Evolutionary conservation across 30 jellyfish, hydroid and myxozoan species (phyloP).

Genomic region (Chironex yamaguchii): DNA sequence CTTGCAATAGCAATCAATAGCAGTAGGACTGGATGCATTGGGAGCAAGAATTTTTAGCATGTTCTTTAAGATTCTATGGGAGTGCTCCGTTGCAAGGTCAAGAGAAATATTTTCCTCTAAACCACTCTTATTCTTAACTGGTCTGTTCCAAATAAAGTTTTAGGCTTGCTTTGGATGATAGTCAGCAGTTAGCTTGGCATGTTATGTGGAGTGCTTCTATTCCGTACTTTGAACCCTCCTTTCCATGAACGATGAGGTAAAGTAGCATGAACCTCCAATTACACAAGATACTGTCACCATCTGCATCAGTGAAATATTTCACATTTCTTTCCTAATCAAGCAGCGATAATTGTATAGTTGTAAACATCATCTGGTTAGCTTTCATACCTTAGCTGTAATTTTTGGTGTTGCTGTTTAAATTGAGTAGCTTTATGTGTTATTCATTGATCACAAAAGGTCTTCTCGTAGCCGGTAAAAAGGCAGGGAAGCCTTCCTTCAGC

Average conservation of each 20-base stretch:
- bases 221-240: conserved; percentile 44
- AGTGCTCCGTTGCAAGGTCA: conserved; percentile 59
- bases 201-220: conserved; percentile 46
- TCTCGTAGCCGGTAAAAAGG: too few relatives aligned
- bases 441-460: too few relatives aligned
- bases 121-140: conserved; percentile 33
- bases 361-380: neutral
- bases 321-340: conserved; percentile 56
- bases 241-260: conserved; percentile 46
- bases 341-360: conserved; percentile 49
- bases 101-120: conserved; percentile 65
- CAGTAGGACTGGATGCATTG: conserved; percentile 46
- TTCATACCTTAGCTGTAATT: too few relatives aligned
- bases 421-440: too few relatives aligned
- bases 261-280: conserved; percentile 55
- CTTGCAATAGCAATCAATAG: conserved; percentile 46
- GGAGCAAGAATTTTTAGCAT: conserved; percentile 43
- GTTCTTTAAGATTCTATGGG: conserved; percentile 29
- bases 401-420: too few relatives aligned
- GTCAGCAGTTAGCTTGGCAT: conserved; percentile 20
- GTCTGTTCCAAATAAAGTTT: conserved; percentile 51
- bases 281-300: conserved; percentile 44
- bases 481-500: too few relatives aligned
- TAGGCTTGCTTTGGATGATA: conserved; percentile 41
- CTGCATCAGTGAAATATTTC: conserved; percentile 58